Base-by-base conservation (phyloP, 2,888 invertebrate species). In the Eumerus sabulonum region DNA sequence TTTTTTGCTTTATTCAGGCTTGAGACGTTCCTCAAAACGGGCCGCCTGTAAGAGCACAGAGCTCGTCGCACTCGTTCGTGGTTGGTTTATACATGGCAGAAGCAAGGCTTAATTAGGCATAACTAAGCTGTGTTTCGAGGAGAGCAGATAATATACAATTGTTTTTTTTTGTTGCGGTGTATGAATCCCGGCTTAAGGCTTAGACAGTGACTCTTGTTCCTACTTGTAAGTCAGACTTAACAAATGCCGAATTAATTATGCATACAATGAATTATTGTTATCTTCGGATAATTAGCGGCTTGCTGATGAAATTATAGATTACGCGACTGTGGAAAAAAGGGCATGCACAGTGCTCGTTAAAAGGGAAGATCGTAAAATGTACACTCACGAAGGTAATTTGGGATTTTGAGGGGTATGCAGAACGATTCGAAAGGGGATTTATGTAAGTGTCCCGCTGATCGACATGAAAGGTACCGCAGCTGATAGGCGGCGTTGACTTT, bases 261-360 rank as follows among this genome's bases (percentile, higher is more conserved):
- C 76, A 77, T 77, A 57, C 66, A 45, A 77, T 72, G 72, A 77
- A 57, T 72, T 77, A 77, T 77, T 72, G 66, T 72, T 77, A 71
- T 76, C 56, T 57, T 11, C 51, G 60, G 72, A 77, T 77, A 77
- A 77, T 67, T 72, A 77, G 56, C 57, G 47, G 66, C 57, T 71
- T 62, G 72, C 62, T 72, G 66, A 72, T 67, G 72, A 67, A 71
- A 67, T 57, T 67, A 62, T 56, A 51, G 72, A 60, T 66, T 12
- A n/a, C n/a, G 64, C 18, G 11, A 40, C 44, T 48, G 62, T 57
- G n/a, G 27, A 19, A 48, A 71, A 66, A 71, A 56, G 71, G 76
- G 66, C 50, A 13, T 42, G 12, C 4, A 14, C 11, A 14, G 19
- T 2, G 3, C 4, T 35, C 47, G 38, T 40, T 62, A 62, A 77